Evolutionary conservation across 92 coral and sea anemone species (phyloP).

Genomic region (Epizoanthus rinbou): DNA sequence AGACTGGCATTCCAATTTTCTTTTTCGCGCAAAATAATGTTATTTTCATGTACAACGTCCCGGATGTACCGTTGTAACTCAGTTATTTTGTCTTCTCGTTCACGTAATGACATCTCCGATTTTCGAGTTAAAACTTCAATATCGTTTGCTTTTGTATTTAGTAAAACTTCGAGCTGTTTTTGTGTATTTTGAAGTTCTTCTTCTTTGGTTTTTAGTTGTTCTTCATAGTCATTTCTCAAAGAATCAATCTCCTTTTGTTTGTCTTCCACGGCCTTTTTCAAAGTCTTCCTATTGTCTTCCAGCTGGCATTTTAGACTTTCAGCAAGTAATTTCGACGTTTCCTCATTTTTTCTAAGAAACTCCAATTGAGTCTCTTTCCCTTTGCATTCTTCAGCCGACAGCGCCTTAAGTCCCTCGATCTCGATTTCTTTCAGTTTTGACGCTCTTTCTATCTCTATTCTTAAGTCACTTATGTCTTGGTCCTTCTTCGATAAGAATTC

Average conservation of each 20-base stretch:
- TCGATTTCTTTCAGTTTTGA: constrained; percentile 37
- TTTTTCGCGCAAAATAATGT: background rate
- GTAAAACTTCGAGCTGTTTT: constrained; percentile 13
- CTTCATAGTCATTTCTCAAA: constrained; percentile 18
- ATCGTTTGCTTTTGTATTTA: background rate
- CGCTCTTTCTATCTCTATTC: constrained; percentile 26
- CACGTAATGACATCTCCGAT: background rate
- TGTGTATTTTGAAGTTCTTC: background rate
- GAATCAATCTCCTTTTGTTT: constrained; percentile 47
- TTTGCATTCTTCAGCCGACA: constrained; percentile 29
- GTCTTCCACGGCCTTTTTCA: constrained; percentile 40
- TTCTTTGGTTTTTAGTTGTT: constrained; percentile 2
- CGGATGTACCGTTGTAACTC: constrained; percentile 7
- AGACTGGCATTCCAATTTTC: constrained; percentile 6
- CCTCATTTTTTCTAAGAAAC: constrained; percentile 31
- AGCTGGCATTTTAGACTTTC: constrained; percentile 60
- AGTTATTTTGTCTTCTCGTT: constrained; percentile 14
- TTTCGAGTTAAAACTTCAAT: background rate
- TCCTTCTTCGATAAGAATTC: constrained; percentile 35
- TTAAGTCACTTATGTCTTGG: constrained; percentile 26
- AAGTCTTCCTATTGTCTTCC: constrained; percentile 44
- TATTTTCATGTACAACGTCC: background rate
- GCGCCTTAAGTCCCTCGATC: constrained; percentile 25
- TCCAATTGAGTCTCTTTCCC: constrained; percentile 28
- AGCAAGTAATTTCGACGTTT: background rate